Base-by-base conservation (phyloP, 2,888 invertebrate genomes). In the Tetragnatha montana region DNA sequence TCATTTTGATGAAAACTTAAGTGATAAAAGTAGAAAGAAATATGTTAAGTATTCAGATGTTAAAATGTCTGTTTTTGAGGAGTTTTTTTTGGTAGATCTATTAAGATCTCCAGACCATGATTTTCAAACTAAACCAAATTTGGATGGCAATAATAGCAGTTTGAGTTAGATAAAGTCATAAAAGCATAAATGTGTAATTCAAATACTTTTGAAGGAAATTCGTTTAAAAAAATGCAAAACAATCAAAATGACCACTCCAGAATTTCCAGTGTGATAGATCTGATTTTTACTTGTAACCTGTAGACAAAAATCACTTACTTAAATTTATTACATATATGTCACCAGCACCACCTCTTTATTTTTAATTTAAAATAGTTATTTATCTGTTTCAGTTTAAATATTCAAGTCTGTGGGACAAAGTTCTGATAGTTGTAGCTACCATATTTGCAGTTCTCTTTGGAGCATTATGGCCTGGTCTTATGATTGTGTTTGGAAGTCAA, bases 371-470 rank as follows among this genome's bases (percentile, higher is more conserved):
- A 60, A 60, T 8, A 17, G 47, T 76, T 47, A 47, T 51, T 80
- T 12, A 6, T 6, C 35, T 22, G n/a, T 78, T 83, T 73, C 79
- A 88, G 88, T 88, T 83, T 68, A 70, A 81, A 76, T 88, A 79
- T 51, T 71, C 88, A 22, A 88, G 79, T 73, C 2, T 10, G 1
- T 49, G 73, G 75, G 88, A 88, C n/a, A 88, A 83, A 51, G 6
- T 83, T 3, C 51, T 88, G 19, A 78, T 88, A 8, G 8, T 79
- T 3, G 8, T 83, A 76, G 88, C 73, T 21, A 19, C 7, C 19
- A 19, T 83, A 8, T 19, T 88, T 6, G 88, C 88, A 50, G 6
- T 88, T 21, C 21, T n/a, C 60, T 73, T 60, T 73, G 83, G 88
- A 17, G 73, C 79, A 2, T 49, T 74, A 19, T 74, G 73, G 82